Base-by-base conservation (phyloP, 2,888 invertebrate species). In the Sphinx pinastri region DNA sequence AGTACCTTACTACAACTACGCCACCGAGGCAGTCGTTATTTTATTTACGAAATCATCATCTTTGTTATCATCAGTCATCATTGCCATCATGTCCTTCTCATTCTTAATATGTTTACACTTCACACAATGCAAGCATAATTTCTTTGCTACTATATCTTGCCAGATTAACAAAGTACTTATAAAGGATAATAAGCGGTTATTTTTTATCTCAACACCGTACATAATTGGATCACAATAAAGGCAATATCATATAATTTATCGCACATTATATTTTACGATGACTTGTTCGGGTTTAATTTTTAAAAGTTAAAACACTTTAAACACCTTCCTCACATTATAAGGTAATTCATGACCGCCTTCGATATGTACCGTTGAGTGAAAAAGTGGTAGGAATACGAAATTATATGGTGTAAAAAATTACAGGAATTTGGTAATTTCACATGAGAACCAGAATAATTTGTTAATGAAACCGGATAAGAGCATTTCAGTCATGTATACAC, bases 241-340 rank as follows among this genome's bases (percentile, higher is more conserved):
- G 19, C 13, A n/a, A 19, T 63, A 38, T 47, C 51, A 38, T 68
- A 67, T 67, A 60, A 52, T 60, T 38, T 54, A 60, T 49, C 19
- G 49, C 49, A 19, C 63, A 59, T 68, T 38, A 52, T n/a, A 68
- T n/a, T 59, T 68, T 31, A 68, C 57, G 25, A 58, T 52, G 31
- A 14, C 19, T 47, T 59, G 58, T 45, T 51, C 57, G 49, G 19
- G 51, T 60, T 76, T 74, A 77, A 79, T 80, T 77, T 77, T 79
- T 71, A 69, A 78, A 77, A 72, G 74, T 77, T 76, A 71, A 75
- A 75, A 73, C 74, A 19, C 71, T 74, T 81, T 75, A 76, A 76
- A 71, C 74, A 70, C 72, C 72, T 58, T 68, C 71, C 72, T 75
- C 74, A 80, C 79, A 78, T 82, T 76, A 77, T 81, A 78, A 73